Percentiles rank a stretch among this genome's conserved stretches.
These are phyloP conservation scores for Agrotis exclamationis DNA, from an alignment of 2,888 invertebrate genomes.

Conservation along the genomic window DNA sequence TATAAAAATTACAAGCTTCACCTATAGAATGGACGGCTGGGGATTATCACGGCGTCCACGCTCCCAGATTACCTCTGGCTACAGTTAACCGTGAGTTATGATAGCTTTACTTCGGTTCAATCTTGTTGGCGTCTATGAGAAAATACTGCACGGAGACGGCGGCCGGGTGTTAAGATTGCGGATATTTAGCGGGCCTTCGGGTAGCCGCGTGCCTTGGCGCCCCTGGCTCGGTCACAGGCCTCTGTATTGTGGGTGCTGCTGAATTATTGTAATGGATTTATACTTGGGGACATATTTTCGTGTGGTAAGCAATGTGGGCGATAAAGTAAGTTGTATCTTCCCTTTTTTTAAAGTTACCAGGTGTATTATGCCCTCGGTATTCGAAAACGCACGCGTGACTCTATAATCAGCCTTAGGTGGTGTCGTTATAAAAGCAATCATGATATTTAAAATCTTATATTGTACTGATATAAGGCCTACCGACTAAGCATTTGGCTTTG, in stretches of 20 bases:
- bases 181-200: conserved; percentile 70
- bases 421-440: no score
- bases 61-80: conserved; percentile 86
- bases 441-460: no score
- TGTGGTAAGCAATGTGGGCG: no score
- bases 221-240: conserved; percentile 22
- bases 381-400: no score
- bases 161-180: conserved; percentile 76
- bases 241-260: conserved; percentile 22
- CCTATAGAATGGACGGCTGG: conserved; percentile 79
- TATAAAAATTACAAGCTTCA: conserved; percentile 82
- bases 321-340: no score
- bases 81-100: conserved; percentile 89
- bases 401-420: no score
- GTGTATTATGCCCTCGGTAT: no score
- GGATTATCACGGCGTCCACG: conserved; percentile 86
- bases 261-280: conserved; percentile 8
- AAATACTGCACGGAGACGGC: conserved; percentile 86
- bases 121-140: conserved; percentile 88
- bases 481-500: no score
- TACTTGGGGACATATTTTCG: no score
- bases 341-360: no score
- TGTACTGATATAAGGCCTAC: no score
- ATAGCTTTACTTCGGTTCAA: conserved; percentile 86
- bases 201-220: conserved; percentile 35